A percentile compares a stretch with the other conserved stretches of the same genome.
Evolutionary conservation across 2,888 invertebrate species (phyloP).

Genomic region (Diaphora mendica): DNA sequence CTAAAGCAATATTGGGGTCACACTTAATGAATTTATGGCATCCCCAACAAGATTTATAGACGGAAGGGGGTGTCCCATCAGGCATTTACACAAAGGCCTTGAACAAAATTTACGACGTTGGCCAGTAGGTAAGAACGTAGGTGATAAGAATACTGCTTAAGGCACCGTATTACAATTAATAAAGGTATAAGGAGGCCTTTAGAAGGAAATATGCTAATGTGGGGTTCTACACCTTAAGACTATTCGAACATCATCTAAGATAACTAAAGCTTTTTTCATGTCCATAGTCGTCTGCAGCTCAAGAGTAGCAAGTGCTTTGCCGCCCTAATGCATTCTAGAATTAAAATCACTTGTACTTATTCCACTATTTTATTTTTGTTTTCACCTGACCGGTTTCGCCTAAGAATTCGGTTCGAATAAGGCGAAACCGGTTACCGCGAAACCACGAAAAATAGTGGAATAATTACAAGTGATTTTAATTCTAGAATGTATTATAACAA

Average conservation of each 20-base stretch:
- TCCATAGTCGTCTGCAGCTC: too few relatives aligned
- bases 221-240: neutral
- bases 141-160: neutral
- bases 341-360: too few relatives aligned
- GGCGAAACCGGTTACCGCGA: too few relatives aligned
- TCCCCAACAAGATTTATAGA: conserved; percentile 11
- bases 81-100: neutral
- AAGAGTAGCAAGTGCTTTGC: too few relatives aligned
- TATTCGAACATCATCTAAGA: neutral
- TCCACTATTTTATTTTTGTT: too few relatives aligned
- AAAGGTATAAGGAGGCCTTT: neutral
- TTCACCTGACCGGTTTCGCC: too few relatives aligned
- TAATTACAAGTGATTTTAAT: too few relatives aligned
- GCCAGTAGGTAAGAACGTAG: neutral
- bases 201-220: neutral
- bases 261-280: neutral
- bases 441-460: too few relatives aligned
- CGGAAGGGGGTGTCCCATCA: conserved; percentile 10
- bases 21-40: conserved; percentile 14
- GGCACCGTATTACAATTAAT: neutral
- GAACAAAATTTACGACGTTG: conserved; percentile 9
- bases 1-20: conserved; percentile 9
- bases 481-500: too few relatives aligned
- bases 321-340: too few relatives aligned
- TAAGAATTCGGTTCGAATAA: too few relatives aligned